These are phyloP conservation scores for Crocodylus rhombifer DNA, from an alignment of 2,797 vertebrate genomes.

Conservation along the genomic window DNA sequence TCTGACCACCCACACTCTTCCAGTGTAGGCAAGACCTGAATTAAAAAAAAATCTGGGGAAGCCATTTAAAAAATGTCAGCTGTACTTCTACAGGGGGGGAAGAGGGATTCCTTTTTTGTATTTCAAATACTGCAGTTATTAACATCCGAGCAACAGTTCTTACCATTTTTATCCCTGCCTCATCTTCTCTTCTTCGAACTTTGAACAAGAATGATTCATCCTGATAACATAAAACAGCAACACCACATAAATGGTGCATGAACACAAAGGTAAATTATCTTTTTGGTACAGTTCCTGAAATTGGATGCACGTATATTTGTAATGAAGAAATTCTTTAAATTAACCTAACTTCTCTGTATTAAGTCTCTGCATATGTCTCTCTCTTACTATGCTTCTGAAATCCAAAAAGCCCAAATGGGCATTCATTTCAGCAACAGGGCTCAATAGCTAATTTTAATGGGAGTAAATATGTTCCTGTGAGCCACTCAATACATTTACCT, in stretches of 20 bases:
- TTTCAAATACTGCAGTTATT: neutral
- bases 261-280: conserved; percentile 13
- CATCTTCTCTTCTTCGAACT: neutral
- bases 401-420: neutral
- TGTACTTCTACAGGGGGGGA: neutral
- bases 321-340: neutral
- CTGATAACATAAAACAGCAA: neutral
- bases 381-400: neutral
- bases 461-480: neutral
- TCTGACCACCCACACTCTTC: neutral
- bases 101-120: neutral
- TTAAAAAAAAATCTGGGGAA: neutral
- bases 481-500: neutral
- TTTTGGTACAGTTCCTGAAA: neutral
- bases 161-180: neutral
- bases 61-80: neutral
- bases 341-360: neutral
- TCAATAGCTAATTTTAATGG: neutral
- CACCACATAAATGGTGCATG: neutral
- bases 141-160: neutral
- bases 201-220: neutral
- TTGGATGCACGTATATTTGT: neutral
- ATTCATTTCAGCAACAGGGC: neutral
- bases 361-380: neutral
- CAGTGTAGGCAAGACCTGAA: neutral